Evolutionary conservation across 2,113 vertebrate species (phyloP), one percentile per base, ranked within the genome.

Genomic region (Taurulus bubalis): DNA sequence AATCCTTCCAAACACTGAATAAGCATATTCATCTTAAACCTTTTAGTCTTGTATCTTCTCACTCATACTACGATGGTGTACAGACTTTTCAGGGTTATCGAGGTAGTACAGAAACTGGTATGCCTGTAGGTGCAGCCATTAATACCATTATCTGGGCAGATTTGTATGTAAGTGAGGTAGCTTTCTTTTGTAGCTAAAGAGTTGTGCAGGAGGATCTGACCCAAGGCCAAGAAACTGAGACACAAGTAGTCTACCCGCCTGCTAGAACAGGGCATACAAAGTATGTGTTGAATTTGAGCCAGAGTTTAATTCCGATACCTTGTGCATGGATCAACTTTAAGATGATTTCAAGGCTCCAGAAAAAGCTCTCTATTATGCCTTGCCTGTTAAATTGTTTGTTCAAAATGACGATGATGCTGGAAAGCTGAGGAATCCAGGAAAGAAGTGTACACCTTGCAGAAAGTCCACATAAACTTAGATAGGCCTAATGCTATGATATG

Each of bases 141-240:
- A 82, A 87, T 76, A 49, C 74, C 51, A 75, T 89, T 87, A 83
- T 80, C 81, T 70, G 30, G 55, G 24, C 58, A 79, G 74, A 85
- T 91, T 82, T 83, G 77, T 74, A 85, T 88, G 72, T 76, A 83
- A 86, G 77, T 77, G 68, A 12, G 26, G 78, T 55, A 75, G 55
- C 24, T 77, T 77, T 72, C 77, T 45, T 55, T 56, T 70, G 47
- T 28, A 58, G 45, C 22, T 22, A n/a, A 72, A 49, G 34, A 79
- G 66, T 55, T 59, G 22, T 42, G 80, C 64, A 70, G 63, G 58
- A 71, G 64, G 65, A 84, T 77, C 53, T 87, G 81, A 84, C 79
- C 82, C 20, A 9, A 71, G 47, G 69, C 60, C 49, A 83, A 80
- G 72, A 75, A 67, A 47, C 8, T 49, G 40, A 82, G 72, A 75